Conservation (phyloP, 2,888 invertebrate genomes). For the Xestia c-nigrum region DNA sequence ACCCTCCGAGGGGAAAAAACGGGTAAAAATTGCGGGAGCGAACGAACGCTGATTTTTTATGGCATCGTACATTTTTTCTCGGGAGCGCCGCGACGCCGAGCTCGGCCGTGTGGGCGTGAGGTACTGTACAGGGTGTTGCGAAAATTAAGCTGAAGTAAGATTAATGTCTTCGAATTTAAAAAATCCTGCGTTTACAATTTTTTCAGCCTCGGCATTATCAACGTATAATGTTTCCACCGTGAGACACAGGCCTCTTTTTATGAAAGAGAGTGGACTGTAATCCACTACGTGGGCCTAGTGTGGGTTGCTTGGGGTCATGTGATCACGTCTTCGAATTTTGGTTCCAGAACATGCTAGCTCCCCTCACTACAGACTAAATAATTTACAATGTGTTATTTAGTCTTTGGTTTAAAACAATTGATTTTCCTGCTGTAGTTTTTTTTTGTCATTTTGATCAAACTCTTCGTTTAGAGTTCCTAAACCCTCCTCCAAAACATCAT, state of each 20-base stretch:
- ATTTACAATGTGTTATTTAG: not conserved
- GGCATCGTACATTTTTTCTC: conserved; percentile 90
- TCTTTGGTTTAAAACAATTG: not conserved
- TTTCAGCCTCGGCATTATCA: not conserved
- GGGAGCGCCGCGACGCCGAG: conserved; percentile 81
- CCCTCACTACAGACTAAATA: not conserved
- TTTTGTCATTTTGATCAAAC: not conserved
- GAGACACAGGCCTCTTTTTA: not conserved
- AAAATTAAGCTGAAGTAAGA: not conserved
- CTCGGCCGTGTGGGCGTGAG: conserved; percentile 74
- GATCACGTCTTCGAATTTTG: not conserved
- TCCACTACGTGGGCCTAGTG: not conserved
- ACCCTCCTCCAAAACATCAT: conserved; percentile 24
- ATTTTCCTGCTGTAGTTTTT: not conserved
- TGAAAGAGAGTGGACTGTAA: not conserved
- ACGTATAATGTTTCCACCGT: not conserved
- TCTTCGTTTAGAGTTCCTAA: conserved; percentile 21
- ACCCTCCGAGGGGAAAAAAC: conserved; percentile 90
- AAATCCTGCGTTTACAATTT: not conserved
- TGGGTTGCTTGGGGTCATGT: not conserved
- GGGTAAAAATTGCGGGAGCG: conserved; percentile 89
- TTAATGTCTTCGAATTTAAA: not conserved
- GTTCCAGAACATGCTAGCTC: not conserved
- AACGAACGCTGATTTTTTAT: conserved; percentile 90
- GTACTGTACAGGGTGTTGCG: conserved; percentile 73